A percentile compares a stretch with the other conserved stretches of the same genome.
Evolutionary conservation across 2,888 invertebrate genomes (phyloP).

Genomic region (Andrena chrysosceles): DNA sequence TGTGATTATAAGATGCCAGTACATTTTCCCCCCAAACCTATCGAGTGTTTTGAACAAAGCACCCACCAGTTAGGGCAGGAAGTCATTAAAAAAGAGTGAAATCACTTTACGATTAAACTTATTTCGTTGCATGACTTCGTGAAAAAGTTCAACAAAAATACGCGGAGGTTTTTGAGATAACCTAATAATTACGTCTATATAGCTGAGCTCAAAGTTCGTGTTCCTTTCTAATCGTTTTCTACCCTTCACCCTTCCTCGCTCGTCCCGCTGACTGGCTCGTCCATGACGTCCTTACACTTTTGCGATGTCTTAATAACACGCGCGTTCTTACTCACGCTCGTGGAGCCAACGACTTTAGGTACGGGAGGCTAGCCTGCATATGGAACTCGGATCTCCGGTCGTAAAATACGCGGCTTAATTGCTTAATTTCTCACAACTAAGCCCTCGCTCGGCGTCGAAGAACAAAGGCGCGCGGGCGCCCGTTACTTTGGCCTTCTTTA

Average conservation of each 20-base stretch:
- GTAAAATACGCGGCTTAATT: constrained; percentile 81
- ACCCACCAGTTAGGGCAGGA: too few relatives aligned
- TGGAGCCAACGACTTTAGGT: constrained; percentile 52
- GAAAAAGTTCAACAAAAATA: too few relatives aligned
- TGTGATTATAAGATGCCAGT: too few relatives aligned
- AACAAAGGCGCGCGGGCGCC: constrained; percentile 76
- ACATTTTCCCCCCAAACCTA: too few relatives aligned
- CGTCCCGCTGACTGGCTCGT: neutral
- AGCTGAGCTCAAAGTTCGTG: constrained; percentile 24
- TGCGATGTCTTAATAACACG: constrained; percentile 66
- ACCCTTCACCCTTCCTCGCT: neutral
- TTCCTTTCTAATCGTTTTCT: constrained; percentile 17
- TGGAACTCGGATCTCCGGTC: constrained; percentile 75
- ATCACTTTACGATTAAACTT: too few relatives aligned
- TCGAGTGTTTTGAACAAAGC: too few relatives aligned
- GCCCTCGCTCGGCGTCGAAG: constrained; percentile 63
- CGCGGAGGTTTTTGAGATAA: too few relatives aligned
- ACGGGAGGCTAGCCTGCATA: constrained; percentile 65
- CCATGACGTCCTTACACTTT: neutral
- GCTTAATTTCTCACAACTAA: constrained; percentile 83
- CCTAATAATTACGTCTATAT: too few relatives aligned
- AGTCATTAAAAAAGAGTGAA: too few relatives aligned
- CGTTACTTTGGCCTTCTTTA: constrained; percentile 77
- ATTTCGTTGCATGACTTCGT: too few relatives aligned
- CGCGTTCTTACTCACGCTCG: constrained; percentile 58